Percentiles rank a stretch among this genome's conserved stretches.
phyloP scores from a whole-genome alignment of 2,888 invertebrate species.

The Xestoiulus laeticollis region DNA sequence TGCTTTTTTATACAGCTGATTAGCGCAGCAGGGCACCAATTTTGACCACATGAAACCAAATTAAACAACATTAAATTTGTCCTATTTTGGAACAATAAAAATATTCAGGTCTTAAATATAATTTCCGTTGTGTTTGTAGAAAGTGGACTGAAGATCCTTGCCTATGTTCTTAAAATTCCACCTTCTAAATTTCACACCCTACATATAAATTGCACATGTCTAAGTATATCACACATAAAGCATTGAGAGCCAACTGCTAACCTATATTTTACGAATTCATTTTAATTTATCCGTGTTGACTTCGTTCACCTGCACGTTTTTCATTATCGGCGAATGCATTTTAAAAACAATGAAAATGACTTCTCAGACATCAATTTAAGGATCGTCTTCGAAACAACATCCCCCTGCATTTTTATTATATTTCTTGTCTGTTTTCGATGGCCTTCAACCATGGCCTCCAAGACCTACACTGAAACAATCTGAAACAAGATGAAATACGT shows the following conservation, averaged over 20 bases:
- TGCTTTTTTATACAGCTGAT: neutral
- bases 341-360: conserved; percentile 35
- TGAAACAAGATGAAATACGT: neutral
- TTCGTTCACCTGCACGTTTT: conserved; percentile 38
- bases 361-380: conserved; percentile 38
- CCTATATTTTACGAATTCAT: conserved; percentile 37
- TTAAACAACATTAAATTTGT: conserved; percentile 30
- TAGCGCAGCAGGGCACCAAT: neutral
- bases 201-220: neutral
- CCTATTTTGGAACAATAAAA: conserved; percentile 25
- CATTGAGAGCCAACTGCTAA: conserved; percentile 19
- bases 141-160: conserved; percentile 30
- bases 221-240: neutral
- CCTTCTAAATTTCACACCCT: conserved; percentile 5
- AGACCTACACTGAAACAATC: conserved; percentile 14
- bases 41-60: neutral
- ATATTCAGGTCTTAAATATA: neutral
- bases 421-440: neutral
- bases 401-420: neutral
- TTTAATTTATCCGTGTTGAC: conserved; percentile 39
- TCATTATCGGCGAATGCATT: conserved; percentile 31
- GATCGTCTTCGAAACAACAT: neutral
- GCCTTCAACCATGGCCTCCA: conserved; percentile 43
- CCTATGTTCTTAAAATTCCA: neutral
- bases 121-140: neutral